phyloP scores from a whole-genome alignment of 2,113 vertebrate genomes.

The Oplegnathus fasciatus region DNA sequence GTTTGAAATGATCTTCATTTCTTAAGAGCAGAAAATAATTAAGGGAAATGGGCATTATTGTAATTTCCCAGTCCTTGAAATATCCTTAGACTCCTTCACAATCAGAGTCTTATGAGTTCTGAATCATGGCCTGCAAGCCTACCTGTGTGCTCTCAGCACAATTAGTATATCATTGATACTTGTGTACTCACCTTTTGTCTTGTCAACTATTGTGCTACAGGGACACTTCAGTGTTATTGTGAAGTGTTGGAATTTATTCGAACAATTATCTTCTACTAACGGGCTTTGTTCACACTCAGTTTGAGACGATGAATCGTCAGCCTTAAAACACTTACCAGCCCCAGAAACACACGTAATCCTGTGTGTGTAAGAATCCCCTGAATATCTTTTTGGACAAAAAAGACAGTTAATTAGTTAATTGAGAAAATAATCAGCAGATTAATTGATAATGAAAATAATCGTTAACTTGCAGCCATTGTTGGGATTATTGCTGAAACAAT shows the following conservation, averaged over 20 bases:
- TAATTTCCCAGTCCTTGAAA: slow-evolving; percentile 15
- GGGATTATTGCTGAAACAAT: no score
- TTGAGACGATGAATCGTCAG: neutral
- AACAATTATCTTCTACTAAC: neutral
- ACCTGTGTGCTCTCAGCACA: neutral
- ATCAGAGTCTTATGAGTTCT: neutral
- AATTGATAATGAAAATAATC: neutral
- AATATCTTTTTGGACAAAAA: neutral
- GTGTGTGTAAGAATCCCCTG: neutral
- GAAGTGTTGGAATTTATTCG: slow-evolving; percentile 1
- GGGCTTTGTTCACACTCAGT: neutral
- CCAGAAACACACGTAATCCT: neutral
- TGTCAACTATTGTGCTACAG: neutral
- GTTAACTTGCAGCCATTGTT: no score
- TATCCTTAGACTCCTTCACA: neutral
- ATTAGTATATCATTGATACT: neutral
- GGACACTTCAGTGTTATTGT: slow-evolving; percentile 6
- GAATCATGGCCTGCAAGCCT: neutral
- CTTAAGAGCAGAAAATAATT: slow-evolving; percentile 13
- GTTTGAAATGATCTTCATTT: slow-evolving; percentile 22
- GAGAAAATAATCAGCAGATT: neutral
- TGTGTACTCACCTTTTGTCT: neutral
- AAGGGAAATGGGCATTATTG: slow-evolving; percentile 12
- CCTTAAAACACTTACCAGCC: neutral
- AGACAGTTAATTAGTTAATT: neutral